A percentile compares a stretch with the other conserved stretches of the same genome.
Evolutionary conservation across 2,888 invertebrate species (phyloP).

Genomic region (Eupsilia transversa): DNA sequence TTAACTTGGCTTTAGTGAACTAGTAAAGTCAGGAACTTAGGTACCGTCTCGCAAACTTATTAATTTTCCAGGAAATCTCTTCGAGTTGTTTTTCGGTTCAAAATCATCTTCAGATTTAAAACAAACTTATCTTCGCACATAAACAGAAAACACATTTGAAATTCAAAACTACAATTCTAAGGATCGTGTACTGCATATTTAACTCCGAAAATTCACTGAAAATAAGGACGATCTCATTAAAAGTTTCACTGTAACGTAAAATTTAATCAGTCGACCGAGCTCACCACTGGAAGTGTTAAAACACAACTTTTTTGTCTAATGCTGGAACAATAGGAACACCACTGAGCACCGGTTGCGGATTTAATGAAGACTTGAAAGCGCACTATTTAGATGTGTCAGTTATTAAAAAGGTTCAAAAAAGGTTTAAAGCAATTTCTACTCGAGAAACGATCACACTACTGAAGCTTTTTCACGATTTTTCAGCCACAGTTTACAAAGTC

Average conservation of each 20-base stretch:
- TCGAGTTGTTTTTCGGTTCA: not conserved
- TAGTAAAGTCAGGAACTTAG: not conserved
- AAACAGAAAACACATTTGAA: slow-evolving; percentile 24
- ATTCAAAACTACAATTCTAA: slow-evolving; percentile 37
- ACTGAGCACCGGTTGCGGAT: not conserved
- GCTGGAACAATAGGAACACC: not conserved
- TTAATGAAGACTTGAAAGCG: slow-evolving; percentile 10
- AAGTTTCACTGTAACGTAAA: slow-evolving; percentile 72
- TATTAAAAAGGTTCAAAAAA: not conserved
- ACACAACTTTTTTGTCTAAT: slow-evolving; percentile 36
- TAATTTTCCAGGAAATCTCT: not conserved
- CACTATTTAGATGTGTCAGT: not conserved
- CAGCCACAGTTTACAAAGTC: not conserved
- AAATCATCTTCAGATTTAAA: not conserved
- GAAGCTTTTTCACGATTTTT: not conserved
- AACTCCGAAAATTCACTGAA: slow-evolving; percentile 57
- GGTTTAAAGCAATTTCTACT: not conserved
- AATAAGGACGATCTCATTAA: slow-evolving; percentile 75
- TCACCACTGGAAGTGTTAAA: slow-evolving; percentile 41
- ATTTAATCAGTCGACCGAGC: slow-evolving; percentile 71
- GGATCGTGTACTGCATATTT: slow-evolving; percentile 45
- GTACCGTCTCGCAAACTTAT: too few relatives aligned
- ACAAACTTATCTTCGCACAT: not conserved
- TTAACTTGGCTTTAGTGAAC: not conserved
- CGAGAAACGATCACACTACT: not conserved